Evolutionary conservation across 2,113 vertebrate genomes (phyloP), one percentile per base, ranked within the genome.

Genomic region (Labeo rohita): DNA sequence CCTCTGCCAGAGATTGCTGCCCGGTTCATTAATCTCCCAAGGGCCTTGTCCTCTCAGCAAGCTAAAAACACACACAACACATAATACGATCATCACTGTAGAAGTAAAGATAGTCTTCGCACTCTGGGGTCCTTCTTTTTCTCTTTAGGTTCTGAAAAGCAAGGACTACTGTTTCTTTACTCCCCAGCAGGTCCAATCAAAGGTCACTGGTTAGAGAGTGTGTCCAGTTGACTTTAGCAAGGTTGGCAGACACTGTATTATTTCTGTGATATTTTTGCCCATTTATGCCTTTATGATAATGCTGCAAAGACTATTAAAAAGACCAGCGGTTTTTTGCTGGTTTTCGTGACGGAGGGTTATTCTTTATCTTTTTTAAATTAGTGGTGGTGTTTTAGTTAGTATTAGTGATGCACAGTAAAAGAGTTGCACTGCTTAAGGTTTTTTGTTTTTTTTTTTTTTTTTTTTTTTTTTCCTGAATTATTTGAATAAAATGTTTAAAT

Each of bases 21-120:
- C 52, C 84, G 87, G 70, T 85, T 90, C 91, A 93, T 94, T 93
- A 93, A 91, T 94, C 92, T 94, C 88, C 80, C 84, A 88, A 80
- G 76, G 86, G 82, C 86, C 54, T 50, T 11, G 65, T 84, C 85
- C 81, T 21, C 61, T 54, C 81, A 52, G 78, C 83, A 23, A 74
- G 39, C 83, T 72, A 66, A 52, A 79, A 56, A 87, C 61, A 85
- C 79, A 54, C 65, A 66, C 34, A 34, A 72, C 70, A 85, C 75
- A 72, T 16, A 74, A n/a, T 15, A 63, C 8, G 3, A 81, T 81
- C 21, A 65, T 81, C 59, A 82, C 45, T 21, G 34, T 28, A 21
- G 50, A 56, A 56, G 10, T 43, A 84, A 11, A 34, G 23, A 54
- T 50, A 49, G 47, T 50, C n/a, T 50, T 28, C 4, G 28, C 23